Conservation (phyloP, 2,888 invertebrate species). For the Vesta saturnalis region DNA sequence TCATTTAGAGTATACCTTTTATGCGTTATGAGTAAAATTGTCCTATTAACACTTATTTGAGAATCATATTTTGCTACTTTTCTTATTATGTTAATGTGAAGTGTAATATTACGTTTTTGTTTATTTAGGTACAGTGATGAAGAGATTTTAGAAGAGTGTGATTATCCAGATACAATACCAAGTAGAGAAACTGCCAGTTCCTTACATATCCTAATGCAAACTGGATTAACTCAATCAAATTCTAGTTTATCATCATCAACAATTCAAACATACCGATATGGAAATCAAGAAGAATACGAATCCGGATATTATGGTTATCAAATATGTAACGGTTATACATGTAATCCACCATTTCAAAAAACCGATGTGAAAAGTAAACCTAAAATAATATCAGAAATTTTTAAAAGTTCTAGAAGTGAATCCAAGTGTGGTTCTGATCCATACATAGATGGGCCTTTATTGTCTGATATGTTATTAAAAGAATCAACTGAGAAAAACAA, state of each 20-base stretch:
- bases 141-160: constrained; percentile 55
- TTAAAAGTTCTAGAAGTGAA: constrained; percentile 68
- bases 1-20: too few relatives aligned
- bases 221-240: constrained; percentile 85
- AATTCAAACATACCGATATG: constrained; percentile 81
- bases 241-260: constrained; percentile 79
- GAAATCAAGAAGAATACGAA: constrained; percentile 82
- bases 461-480: constrained; percentile 63
- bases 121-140: constrained; percentile 57
- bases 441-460: constrained; percentile 64
- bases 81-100: not conserved
- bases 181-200: constrained; percentile 56
- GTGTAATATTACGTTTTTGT: not conserved
- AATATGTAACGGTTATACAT: constrained; percentile 69
- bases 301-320: constrained; percentile 78
- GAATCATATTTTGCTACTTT: too few relatives aligned
- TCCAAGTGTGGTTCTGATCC: constrained; percentile 63
- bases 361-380: constrained; percentile 65
- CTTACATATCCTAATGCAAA: constrained; percentile 68
- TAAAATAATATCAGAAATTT: constrained; percentile 75
- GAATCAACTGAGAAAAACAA: constrained; percentile 47
- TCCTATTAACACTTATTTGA: too few relatives aligned
- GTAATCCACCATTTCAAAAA: constrained; percentile 55
- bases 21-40: too few relatives aligned
- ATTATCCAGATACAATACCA: constrained; percentile 54